Evolutionary conservation across 2,113 vertebrate genomes (phyloP).

Genomic region (Aramus guarauna): DNA sequence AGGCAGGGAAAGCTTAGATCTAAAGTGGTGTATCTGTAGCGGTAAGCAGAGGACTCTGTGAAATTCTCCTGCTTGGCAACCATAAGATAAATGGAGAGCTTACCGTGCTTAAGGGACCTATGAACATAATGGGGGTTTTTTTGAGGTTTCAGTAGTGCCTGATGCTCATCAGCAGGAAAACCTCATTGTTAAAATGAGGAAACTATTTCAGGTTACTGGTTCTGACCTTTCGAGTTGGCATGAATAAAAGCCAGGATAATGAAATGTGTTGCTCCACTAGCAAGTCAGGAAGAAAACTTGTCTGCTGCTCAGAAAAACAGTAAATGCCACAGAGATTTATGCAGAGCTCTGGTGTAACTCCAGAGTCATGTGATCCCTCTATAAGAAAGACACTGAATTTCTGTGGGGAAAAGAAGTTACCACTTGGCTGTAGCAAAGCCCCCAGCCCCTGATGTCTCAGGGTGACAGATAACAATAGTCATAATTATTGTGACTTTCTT

Average conservation of each 20-base stretch:
- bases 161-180: not conserved
- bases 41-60: not conserved
- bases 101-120: not conserved
- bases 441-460: not conserved
- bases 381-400: not conserved
- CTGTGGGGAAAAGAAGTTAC: not conserved
- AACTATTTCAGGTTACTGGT: not conserved
- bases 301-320: not conserved
- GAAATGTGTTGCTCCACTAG: not conserved
- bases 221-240: constrained; percentile 25
- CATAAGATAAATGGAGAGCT: not conserved
- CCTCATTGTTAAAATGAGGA: not conserved
- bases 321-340: constrained; percentile 30
- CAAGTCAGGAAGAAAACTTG: not conserved
- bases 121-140: constrained; percentile 15
- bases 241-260: constrained; percentile 25
- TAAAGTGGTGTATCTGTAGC: not conserved
- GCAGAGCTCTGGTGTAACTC: not conserved
- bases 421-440: not conserved
- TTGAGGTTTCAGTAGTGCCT: not conserved
- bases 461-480: not conserved
- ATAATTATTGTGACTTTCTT: not conserved
- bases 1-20: not conserved
- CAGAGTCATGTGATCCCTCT: not conserved
- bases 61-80: not conserved